phyloP scores from a whole-genome alignment of 2,888 invertebrate genomes.

The Rhagophthalmus giganteus region DNA sequence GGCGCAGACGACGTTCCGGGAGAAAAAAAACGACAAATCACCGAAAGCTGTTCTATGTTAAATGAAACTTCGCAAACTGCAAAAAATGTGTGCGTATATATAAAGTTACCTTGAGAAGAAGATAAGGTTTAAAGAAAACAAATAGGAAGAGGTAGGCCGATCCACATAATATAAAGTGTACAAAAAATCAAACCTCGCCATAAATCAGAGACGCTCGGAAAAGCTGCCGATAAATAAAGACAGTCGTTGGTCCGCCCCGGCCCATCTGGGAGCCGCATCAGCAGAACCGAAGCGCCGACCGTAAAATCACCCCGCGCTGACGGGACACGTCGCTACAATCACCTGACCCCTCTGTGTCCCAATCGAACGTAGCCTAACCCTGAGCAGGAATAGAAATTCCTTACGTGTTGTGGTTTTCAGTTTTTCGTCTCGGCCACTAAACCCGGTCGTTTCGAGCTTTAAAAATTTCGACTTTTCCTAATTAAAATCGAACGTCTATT shows the following conservation, averaged over 20 bases:
- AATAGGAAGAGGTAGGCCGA: not conserved
- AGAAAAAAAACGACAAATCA: too few species aligned
- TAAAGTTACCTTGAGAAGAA: too few species aligned
- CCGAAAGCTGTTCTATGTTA: too few species aligned
- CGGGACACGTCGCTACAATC: slow-evolving; percentile 40
- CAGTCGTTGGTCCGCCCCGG: slow-evolving; percentile 39
- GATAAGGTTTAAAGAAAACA: too few species aligned
- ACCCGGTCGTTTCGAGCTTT: not conserved
- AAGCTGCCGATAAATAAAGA: slow-evolving; percentile 49
- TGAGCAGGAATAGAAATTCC: slow-evolving; percentile 27
- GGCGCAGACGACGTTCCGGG: too few species aligned
- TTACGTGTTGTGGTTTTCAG: slow-evolving; percentile 21
- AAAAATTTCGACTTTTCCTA: too few species aligned
- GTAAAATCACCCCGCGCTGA: slow-evolving; percentile 45
- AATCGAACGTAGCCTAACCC: slow-evolving; percentile 20
- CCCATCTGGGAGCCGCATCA: slow-evolving; percentile 46
- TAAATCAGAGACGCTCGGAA: slow-evolving; percentile 43
- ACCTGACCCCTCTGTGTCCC: slow-evolving; percentile 31
- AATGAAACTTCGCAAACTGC: too few species aligned
- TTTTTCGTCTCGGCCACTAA: slow-evolving; percentile 12
- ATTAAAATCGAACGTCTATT: too few species aligned
- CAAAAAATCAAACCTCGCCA: slow-evolving; percentile 42
- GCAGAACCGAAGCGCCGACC: slow-evolving; percentile 45
- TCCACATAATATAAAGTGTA: slow-evolving; percentile 41
- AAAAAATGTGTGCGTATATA: too few species aligned